These are phyloP conservation scores for Trichogramma evanescens DNA, from an alignment of 2,888 invertebrate genomes.

Conservation along the genomic window DNA sequence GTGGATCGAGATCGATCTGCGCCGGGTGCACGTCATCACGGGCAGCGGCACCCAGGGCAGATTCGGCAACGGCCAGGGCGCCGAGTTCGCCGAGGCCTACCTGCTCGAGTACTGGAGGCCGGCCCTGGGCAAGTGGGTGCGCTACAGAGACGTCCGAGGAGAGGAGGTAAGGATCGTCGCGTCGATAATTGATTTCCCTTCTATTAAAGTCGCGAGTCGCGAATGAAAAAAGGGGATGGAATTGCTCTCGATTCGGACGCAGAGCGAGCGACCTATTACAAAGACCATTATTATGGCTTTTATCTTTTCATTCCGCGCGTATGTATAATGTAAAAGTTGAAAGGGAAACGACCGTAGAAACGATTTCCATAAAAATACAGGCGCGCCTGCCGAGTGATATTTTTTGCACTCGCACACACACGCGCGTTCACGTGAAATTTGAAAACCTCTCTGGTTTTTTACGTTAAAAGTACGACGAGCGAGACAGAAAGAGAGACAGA, in stretches of 20 bases:
- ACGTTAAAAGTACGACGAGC: too few relatives aligned
- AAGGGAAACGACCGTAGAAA: constrained; percentile 12
- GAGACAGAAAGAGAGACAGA: neutral
- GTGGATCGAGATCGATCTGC: constrained; percentile 76
- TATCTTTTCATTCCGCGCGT: neutral
- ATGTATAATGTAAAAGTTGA: constrained; percentile 7
- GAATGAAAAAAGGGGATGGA: too few relatives aligned
- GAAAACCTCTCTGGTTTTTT: too few relatives aligned
- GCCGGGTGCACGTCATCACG: constrained; percentile 72
- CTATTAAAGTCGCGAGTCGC: neutral
- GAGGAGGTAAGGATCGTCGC: constrained; percentile 60
- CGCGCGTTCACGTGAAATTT: too few relatives aligned
- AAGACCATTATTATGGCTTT: too few relatives aligned
- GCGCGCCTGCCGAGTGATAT: neutral
- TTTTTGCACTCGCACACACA: neutral
- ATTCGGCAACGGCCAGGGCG: constrained; percentile 85
- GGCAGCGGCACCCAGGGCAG: constrained; percentile 79
- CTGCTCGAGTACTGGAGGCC: constrained; percentile 80
- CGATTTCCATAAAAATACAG: constrained; percentile 8
- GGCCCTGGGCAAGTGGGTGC: constrained; percentile 71
- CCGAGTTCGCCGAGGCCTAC: constrained; percentile 79
- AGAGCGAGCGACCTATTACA: too few relatives aligned
- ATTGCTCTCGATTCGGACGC: too few relatives aligned
- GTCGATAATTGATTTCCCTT: neutral
- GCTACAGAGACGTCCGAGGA: constrained; percentile 66